These are phyloP conservation scores for Cataglyphis cursor DNA, from an alignment of 2,888 invertebrate species.

Conservation along the genomic window DNA sequence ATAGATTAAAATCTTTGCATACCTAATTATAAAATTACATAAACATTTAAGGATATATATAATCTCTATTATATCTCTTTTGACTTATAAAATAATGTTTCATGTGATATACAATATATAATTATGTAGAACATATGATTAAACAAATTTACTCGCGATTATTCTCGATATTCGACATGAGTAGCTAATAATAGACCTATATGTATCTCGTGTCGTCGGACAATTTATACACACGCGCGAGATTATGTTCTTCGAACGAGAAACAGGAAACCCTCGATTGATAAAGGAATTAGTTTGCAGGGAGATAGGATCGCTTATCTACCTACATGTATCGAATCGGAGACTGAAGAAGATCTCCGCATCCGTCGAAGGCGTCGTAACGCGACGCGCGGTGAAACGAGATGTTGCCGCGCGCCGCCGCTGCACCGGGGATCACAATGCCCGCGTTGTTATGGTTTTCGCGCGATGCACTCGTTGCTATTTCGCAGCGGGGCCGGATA, in stretches of 20 bases:
- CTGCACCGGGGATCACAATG: conserved; percentile 60
- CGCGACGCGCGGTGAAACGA: conserved; percentile 60
- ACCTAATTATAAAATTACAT: not conserved
- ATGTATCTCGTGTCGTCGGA: conserved; percentile 12
- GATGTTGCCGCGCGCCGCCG: conserved; percentile 52
- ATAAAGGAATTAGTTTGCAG: conserved; percentile 61
- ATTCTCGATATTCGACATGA: conserved; percentile 26
- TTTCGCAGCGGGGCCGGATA: conserved; percentile 84
- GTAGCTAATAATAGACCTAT: conserved; percentile 13
- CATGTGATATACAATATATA: not conserved
- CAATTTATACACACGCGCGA: conserved; percentile 15
- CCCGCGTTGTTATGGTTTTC: conserved; percentile 76
- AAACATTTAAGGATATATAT: not conserved
- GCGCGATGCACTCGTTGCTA: conserved; percentile 70
- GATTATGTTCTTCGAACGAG: conserved; percentile 50
- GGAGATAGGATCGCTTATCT: conserved; percentile 68
- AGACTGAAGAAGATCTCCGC: conserved; percentile 56
- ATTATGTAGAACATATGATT: not conserved
- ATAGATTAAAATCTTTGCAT: not conserved
- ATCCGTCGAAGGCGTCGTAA: conserved; percentile 52
- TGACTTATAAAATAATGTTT: conserved; percentile 8
- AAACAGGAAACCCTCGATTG: conserved; percentile 61
- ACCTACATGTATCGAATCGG: conserved; percentile 52
- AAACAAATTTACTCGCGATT: not conserved
- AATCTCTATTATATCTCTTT: not conserved